Evolutionary conservation across 92 coral and sea anemone genomes (phyloP).

Genomic region (Epizoanthus illoricatus): DNA sequence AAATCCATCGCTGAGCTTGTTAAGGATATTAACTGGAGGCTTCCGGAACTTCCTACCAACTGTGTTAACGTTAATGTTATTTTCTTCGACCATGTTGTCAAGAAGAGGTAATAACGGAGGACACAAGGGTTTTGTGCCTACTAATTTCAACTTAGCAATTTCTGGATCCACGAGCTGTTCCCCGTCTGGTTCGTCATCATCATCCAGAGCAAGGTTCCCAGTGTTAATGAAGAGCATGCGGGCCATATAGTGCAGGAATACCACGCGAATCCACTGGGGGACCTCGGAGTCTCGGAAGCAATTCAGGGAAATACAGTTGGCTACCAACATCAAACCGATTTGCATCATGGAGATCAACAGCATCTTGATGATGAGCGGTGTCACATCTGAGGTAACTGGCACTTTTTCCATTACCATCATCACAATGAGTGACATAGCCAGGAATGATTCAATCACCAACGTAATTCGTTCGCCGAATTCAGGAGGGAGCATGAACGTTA

Average conservation of each 20-base stretch:
- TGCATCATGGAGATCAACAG: constrained; percentile 78
- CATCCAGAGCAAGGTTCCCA: constrained; percentile 55
- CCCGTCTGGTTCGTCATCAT: constrained; percentile 23
- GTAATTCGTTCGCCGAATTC: constrained; percentile 94
- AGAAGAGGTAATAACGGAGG: constrained; percentile 40
- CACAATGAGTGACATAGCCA: constrained; percentile 88
- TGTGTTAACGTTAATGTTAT: constrained; percentile 33
- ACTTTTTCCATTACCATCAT: constrained; percentile 73
- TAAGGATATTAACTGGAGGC: constrained; percentile 32
- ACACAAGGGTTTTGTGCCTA: constrained; percentile 46
- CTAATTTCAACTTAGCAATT: constrained; percentile 42
- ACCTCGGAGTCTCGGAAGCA: constrained; percentile 63
- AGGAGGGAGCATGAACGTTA: constrained; percentile 87
- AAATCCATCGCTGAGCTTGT: constrained; percentile 64
- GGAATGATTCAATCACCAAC: constrained; percentile 87
- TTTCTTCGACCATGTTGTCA: constrained; percentile 14
- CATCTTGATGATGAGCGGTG: constrained; percentile 82
- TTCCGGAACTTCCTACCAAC: constrained; percentile 21
- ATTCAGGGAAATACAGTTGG: constrained; percentile 81
- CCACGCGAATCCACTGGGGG: constrained; percentile 82
- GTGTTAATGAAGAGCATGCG: constrained; percentile 73
- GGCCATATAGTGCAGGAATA: constrained; percentile 79
- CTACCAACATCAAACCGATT: constrained; percentile 73
- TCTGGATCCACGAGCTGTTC: constrained; percentile 30
- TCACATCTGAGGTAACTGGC: constrained; percentile 80